These are phyloP conservation scores for Apantesis nais DNA, from an alignment of 2,888 invertebrate species.

Conservation along the genomic window DNA sequence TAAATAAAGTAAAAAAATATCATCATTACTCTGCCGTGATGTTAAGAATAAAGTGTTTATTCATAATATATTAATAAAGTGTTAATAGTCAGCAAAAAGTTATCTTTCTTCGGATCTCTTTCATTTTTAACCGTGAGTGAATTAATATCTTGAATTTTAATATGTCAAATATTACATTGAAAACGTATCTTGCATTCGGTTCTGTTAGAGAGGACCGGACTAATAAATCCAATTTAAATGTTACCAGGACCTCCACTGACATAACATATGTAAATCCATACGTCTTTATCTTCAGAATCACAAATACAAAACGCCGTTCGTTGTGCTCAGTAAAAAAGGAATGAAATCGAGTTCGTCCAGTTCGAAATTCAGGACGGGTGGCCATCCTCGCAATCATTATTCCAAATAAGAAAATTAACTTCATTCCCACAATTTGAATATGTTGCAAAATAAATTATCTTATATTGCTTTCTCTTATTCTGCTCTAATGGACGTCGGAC, in stretches of 20 bases:
- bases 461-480: constrained; percentile 53
- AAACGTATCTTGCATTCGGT: constrained; percentile 74
- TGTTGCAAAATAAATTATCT: constrained; percentile 51
- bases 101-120: not conserved
- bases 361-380: constrained; percentile 79
- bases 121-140: not conserved
- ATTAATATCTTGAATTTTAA: constrained; percentile 29
- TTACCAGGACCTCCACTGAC: constrained; percentile 78
- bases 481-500: constrained; percentile 68
- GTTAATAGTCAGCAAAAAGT: not conserved
- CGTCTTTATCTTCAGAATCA: constrained; percentile 84
- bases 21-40: not conserved
- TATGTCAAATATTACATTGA: constrained; percentile 48
- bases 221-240: constrained; percentile 85
- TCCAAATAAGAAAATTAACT: constrained; percentile 84
- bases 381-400: constrained; percentile 79
- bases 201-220: constrained; percentile 72
- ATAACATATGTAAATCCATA: constrained; percentile 85
- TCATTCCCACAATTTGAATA: constrained; percentile 85
- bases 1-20: no score
- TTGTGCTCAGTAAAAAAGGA: constrained; percentile 62
- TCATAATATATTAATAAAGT: no score
- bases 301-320: constrained; percentile 76
- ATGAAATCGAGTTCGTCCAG: constrained; percentile 69
- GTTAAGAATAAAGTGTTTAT: no score